A percentile compares a stretch with the other conserved stretches of the same genome.
These are phyloP conservation scores for Leptura quadrifasciata DNA, from an alignment of 2,888 invertebrate genomes.

Conservation along the genomic window DNA sequence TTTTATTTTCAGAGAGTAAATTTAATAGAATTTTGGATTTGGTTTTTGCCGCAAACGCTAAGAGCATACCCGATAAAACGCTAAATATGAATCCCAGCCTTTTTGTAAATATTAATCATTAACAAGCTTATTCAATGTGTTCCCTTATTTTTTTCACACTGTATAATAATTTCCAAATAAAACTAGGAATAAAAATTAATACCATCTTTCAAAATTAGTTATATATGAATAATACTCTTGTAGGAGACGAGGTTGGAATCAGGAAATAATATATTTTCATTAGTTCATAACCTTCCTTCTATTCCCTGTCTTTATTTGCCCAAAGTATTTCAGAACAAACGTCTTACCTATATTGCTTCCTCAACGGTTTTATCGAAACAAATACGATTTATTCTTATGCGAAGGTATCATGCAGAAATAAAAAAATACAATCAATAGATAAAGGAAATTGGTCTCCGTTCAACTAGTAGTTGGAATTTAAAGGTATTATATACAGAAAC, in stretches of 20 bases:
- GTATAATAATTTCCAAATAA: too few relatives aligned
- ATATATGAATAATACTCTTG: neutral
- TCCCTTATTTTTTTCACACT: too few relatives aligned
- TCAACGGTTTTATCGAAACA: slow-evolving; percentile 39
- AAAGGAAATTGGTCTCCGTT: slow-evolving; percentile 45
- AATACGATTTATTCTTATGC: slow-evolving; percentile 54
- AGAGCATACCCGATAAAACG: too few relatives aligned
- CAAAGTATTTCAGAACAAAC: slow-evolving; percentile 56
- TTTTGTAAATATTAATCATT: too few relatives aligned
- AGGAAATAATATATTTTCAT: slow-evolving; percentile 1
- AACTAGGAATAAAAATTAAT: too few relatives aligned
- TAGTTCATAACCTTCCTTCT: slow-evolving; percentile 13
- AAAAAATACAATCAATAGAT: slow-evolving; percentile 54
- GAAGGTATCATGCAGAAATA: slow-evolving; percentile 59
- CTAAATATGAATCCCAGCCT: too few relatives aligned
- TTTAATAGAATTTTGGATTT: too few relatives aligned
- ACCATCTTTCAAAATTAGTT: too few relatives aligned
- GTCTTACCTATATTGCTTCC: slow-evolving; percentile 50
- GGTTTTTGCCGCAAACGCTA: too few relatives aligned
- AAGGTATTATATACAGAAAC: slow-evolving; percentile 45
- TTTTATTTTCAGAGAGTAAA: too few relatives aligned
- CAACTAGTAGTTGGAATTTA: slow-evolving; percentile 33
- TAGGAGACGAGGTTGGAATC: neutral
- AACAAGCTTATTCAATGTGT: too few relatives aligned
- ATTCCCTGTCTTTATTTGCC: neutral